Conservation (phyloP, 2,888 invertebrate species). For the Monoplex corrugatus region DNA sequence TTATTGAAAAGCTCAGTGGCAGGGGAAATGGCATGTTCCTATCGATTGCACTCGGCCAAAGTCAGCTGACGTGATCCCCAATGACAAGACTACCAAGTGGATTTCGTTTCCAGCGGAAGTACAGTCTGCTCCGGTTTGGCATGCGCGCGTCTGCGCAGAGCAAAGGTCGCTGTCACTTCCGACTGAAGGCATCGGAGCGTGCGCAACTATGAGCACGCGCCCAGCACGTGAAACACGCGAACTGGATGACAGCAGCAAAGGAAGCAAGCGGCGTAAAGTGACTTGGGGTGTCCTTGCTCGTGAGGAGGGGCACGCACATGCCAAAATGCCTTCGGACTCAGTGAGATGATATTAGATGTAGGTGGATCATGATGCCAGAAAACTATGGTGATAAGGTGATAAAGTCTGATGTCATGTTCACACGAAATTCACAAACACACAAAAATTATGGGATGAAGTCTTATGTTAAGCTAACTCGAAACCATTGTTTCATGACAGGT, state of each 20-base stretch:
- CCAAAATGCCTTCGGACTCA: background rate
- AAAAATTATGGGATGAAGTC: too few relatives aligned
- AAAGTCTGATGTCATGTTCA: too few relatives aligned
- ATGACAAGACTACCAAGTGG: constrained; percentile 25
- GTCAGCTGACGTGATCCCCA: constrained; percentile 19
- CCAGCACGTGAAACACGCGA: constrained; percentile 44
- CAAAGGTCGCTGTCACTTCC: constrained; percentile 27
- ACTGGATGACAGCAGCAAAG: constrained; percentile 19
- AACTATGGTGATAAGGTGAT: too few relatives aligned
- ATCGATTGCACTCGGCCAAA: constrained; percentile 12
- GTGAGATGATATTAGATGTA: constrained; percentile 25
- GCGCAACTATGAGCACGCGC: constrained; percentile 35
- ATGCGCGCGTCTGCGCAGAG: constrained; percentile 29
- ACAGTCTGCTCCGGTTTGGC: constrained; percentile 13
- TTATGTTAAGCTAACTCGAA: too few relatives aligned
- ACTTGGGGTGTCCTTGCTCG: background rate
- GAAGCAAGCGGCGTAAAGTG: constrained; percentile 6
- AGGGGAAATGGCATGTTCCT: constrained; percentile 3
- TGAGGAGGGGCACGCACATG: background rate
- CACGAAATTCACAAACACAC: too few relatives aligned
- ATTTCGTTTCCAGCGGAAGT: constrained; percentile 37
- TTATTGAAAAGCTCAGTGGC: constrained; percentile 22
- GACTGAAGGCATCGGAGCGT: constrained; percentile 42
- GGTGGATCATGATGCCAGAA: too few relatives aligned
- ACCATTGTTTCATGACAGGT: too few relatives aligned